Percentiles rank a stretch among this genome's conserved stretches.
Evolutionary conservation across 2,888 invertebrate genomes (phyloP).

Genomic region (Quadroppia sp.): DNA sequence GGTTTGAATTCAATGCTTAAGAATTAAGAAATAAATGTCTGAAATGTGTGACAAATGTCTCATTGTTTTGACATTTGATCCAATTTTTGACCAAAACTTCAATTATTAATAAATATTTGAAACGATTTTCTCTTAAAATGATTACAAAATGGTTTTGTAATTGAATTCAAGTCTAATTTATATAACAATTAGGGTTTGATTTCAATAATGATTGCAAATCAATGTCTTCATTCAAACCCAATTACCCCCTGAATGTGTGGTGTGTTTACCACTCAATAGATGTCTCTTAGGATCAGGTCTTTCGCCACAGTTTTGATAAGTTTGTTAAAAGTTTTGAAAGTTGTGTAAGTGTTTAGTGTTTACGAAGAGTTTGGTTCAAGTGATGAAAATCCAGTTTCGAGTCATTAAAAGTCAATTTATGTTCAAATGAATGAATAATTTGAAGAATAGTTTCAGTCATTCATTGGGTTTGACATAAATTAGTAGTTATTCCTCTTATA

Average conservation of each 20-base stretch:
- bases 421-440: neutral
- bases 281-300: neutral
- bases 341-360: neutral
- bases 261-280: neutral
- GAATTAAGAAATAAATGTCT: neutral
- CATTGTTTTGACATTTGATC: neutral
- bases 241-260: neutral
- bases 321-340: neutral
- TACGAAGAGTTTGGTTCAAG: neutral
- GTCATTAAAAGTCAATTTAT: neutral
- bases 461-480: no score
- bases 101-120: neutral
- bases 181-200: no score
- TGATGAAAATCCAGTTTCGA: neutral
- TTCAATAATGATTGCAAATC: neutral
- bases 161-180: no score
- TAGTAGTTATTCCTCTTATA: no score
- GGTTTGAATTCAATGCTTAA: constrained; percentile 63
- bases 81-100: neutral
- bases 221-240: neutral
- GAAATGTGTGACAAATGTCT: neutral
- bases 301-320: neutral
- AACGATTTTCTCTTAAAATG: no score
- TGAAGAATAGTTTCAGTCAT: no score
- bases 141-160: no score